Evolutionary conservation across 1,140 invertebrate species (phyloP), one percentile per base, ranked within the genome.

Genomic region (Palaemon carinicauda): DNA sequence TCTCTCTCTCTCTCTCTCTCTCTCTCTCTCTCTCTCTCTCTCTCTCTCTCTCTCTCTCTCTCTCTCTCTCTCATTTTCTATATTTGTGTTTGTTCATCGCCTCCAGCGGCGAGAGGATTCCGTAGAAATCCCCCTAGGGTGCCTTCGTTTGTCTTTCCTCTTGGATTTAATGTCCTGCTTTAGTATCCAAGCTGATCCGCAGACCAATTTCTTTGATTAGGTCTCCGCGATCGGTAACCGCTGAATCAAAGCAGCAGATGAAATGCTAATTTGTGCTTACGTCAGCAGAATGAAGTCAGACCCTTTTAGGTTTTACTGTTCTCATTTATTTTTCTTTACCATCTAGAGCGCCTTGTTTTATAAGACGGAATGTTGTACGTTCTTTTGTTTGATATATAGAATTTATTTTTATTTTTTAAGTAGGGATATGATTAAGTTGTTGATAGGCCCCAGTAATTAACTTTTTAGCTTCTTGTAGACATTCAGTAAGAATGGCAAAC

Each of bases 181-280:
- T 86, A 86, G 77, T 73, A 56, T 78, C 77, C 83, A 10, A 14
- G 51, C 73, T 60, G 83, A 86, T 86, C 83, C 69, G 77, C 77
- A 80, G 77, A 86, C 83, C 83, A 86, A 86, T 86, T 86, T 86
- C 83, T 86, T 86, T 86, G 83, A 86, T 86, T 86, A 80, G 83
- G 83, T 86, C 65, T 74, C 77, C 54, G 77, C 77, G 51, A 86
- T 86, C 83, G 83, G 83, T 80, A 54, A 54, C 83, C 56, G 71
- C 27, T 50, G 27, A 75, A 74, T 86, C 83, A 80, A 71, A 86
- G 29, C 73, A 54, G 83, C 54, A 75, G 83, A 80, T 24, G 77
- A 86, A 80, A 86, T 80, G 83, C 83, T 86, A 86, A 80, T 86
- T 86, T 80, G 69, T 86, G 83, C 83, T 75, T 56, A 86, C 83